phyloP scores from a whole-genome alignment of 2,113 vertebrate species.

The Crotophaga sulcirostris region DNA sequence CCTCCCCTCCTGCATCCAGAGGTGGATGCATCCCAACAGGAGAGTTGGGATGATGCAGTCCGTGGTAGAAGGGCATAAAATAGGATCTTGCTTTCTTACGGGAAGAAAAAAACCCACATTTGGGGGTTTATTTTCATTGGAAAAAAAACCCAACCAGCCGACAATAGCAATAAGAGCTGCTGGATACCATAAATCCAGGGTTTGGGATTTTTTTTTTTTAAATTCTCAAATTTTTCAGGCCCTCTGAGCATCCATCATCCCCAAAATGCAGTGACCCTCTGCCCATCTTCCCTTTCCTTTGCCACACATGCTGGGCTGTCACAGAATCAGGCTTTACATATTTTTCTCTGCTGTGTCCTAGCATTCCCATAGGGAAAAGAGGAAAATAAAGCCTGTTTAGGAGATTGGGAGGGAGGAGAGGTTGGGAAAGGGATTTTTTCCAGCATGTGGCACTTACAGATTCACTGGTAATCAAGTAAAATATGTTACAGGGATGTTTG shows the following conservation, averaged over 20 bases:
- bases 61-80: not conserved
- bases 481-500: not conserved
- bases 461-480: not conserved
- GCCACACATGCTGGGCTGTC: not conserved
- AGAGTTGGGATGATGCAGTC: not conserved
- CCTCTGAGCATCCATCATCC: fast-evolving
- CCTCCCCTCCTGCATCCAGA: not conserved
- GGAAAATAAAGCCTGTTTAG: not conserved
- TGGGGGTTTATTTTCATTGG: not conserved
- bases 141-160: not conserved
- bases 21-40: fast-evolving
- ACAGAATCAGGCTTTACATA: not conserved
- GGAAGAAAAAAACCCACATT: not conserved
- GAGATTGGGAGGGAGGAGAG: not conserved
- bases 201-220: not conserved
- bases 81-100: not conserved
- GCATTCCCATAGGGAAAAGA: not conserved
- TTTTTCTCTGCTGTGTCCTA: not conserved
- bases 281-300: not conserved
- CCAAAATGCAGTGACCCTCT: not conserved
- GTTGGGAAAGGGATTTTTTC: not conserved
- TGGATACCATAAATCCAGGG: not conserved
- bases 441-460: not conserved
- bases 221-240: not conserved
- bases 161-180: conserved; percentile 43